A percentile compares a stretch with the other conserved stretches of the same genome.
phyloP scores from a whole-genome alignment of 2,113 vertebrate species.

The Lasiurus cinereus region DNA sequence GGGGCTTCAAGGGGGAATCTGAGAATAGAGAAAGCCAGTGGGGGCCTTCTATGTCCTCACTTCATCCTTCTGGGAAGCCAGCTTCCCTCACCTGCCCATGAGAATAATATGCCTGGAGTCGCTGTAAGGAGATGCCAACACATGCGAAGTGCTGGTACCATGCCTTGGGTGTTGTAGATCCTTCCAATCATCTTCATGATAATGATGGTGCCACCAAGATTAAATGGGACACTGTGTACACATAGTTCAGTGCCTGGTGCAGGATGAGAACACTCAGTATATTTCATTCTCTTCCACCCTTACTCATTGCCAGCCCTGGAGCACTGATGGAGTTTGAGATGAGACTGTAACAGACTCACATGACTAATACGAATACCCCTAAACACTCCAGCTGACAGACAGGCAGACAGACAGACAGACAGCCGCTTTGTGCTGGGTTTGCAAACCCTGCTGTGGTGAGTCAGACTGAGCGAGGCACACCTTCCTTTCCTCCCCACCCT shows the following conservation, averaged over 20 bases:
- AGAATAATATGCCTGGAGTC: not conserved
- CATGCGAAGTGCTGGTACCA: not conserved
- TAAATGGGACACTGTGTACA: accelerated
- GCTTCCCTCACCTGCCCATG: not conserved
- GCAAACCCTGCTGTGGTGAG: not conserved
- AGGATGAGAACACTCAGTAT: accelerated
- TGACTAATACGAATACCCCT: slow-evolving; percentile 11
- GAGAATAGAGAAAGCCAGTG: not conserved
- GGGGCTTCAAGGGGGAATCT: not conserved
- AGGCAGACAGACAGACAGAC: no score
- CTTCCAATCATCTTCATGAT: not conserved
- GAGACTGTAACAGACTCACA: not conserved
- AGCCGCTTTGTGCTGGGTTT: not conserved
- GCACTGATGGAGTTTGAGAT: not conserved
- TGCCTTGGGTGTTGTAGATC: not conserved
- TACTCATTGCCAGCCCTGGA: not conserved
- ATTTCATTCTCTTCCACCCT: not conserved
- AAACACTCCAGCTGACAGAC: accelerated
- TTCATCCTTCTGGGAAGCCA: not conserved
- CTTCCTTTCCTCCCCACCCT: slow-evolving; percentile 69
- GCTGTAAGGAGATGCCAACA: not conserved
- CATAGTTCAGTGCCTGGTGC: not conserved
- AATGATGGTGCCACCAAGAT: no score
- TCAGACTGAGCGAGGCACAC: not conserved
- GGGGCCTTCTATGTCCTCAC: not conserved